phyloP scores from a whole-genome alignment of 2,888 invertebrate genomes.

The Acanthopleura granulata region DNA sequence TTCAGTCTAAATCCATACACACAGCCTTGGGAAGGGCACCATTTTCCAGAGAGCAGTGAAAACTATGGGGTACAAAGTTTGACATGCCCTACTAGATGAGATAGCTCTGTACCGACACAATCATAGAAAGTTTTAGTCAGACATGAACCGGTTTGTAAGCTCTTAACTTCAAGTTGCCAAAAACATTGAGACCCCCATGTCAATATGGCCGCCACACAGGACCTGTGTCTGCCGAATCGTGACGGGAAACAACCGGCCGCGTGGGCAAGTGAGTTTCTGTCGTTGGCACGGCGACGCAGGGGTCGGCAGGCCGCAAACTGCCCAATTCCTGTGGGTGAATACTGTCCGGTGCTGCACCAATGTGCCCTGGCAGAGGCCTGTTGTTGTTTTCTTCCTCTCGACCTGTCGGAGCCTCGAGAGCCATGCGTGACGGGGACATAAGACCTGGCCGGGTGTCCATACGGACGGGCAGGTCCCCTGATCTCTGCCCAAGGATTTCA shows the following conservation, averaged over 20 bases:
- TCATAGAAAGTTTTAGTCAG: too few species aligned
- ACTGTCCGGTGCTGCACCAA: background rate
- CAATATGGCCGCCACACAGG: constrained; percentile 58
- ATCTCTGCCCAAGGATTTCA: constrained; percentile 44
- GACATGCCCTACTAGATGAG: too few species aligned
- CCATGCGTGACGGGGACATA: constrained; percentile 26
- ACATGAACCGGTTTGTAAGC: too few species aligned
- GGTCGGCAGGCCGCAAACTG: background rate
- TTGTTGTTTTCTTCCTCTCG: constrained; percentile 24
- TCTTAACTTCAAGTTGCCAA: too few species aligned
- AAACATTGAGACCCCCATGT: constrained; percentile 21
- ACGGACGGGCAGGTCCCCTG: constrained; percentile 19
- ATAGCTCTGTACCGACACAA: too few species aligned
- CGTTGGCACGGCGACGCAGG: background rate
- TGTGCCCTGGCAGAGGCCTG: background rate
- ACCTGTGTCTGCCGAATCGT: constrained; percentile 36
- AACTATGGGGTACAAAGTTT: too few species aligned
- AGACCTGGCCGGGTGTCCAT: constrained; percentile 28
- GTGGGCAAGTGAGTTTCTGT: constrained; percentile 4
- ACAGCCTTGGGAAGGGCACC: too few species aligned
- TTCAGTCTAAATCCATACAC: too few species aligned
- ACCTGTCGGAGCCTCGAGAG: constrained; percentile 23
- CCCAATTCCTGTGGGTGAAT: background rate
- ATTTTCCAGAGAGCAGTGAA: too few species aligned
- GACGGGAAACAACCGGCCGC: constrained; percentile 6